Conservation (phyloP, 2,113 vertebrate genomes). For the Labeo catla region DNA sequence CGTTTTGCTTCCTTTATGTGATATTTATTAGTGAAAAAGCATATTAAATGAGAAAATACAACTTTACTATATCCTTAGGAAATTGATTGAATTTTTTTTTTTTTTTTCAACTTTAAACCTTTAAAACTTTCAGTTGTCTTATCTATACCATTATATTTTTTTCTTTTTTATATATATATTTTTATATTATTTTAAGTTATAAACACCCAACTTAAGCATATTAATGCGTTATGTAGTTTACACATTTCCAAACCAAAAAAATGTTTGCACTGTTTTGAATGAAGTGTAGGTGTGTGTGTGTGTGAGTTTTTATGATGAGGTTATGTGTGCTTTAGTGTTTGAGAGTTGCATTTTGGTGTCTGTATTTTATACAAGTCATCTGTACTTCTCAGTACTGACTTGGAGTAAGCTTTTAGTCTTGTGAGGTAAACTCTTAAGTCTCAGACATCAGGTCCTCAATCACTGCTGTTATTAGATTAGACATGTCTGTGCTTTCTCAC, state of each 20-base stretch:
- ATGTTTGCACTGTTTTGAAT: background rate
- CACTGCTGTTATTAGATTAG: constrained; percentile 16
- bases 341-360: background rate
- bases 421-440: background rate
- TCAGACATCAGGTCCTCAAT: background rate
- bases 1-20: background rate
- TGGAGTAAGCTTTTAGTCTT: background rate
- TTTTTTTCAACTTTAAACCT: no score
- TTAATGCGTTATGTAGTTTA: background rate
- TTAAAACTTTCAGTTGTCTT: background rate
- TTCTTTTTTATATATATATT: no score
- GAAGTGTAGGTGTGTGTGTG: background rate
- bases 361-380: background rate
- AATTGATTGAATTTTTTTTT: background rate
- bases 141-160: no score
- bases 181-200: no score
- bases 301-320: background rate
- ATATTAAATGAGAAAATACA: background rate
- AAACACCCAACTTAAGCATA: background rate
- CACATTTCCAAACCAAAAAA: background rate
- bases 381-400: background rate
- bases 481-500: background rate
- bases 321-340: background rate
- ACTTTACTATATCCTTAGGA: background rate
- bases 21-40: background rate